These are phyloP conservation scores for Percina caprodes DNA, from an alignment of 2,113 vertebrate species.

Conservation along the genomic window DNA sequence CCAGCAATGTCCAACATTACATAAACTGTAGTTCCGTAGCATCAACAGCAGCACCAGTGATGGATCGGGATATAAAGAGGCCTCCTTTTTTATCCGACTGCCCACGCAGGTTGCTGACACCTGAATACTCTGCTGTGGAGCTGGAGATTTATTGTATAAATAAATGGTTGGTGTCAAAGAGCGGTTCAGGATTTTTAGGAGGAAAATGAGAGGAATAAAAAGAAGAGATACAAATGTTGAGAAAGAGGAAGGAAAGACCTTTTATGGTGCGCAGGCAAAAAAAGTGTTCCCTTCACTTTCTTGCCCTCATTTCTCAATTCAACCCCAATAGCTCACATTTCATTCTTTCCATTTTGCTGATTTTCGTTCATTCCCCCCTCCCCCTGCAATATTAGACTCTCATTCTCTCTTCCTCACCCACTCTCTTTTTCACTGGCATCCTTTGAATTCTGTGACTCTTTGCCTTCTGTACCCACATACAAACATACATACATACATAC, in stretches of 20 bases:
- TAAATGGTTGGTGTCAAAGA: conserved; percentile 16
- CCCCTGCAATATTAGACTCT: conserved; percentile 38
- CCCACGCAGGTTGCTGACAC: conserved; percentile 76
- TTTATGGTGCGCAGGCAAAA: conserved; percentile 55
- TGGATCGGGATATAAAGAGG: conserved; percentile 73
- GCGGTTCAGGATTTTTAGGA: conserved; percentile 12
- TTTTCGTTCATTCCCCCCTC: conserved; percentile 28
- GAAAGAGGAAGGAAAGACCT: conserved; percentile 60
- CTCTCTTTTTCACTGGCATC: conserved; percentile 65
- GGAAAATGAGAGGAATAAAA: conserved; percentile 2
- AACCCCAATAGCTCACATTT: conserved; percentile 60
- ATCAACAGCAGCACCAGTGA: conserved; percentile 50
- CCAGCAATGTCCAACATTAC: conserved; percentile 57
- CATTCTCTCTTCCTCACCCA: conserved; percentile 46
- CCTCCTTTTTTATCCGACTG: conserved; percentile 54
- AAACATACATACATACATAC: conserved; percentile 61
- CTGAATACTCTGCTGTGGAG: conserved; percentile 57
- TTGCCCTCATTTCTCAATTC: conserved; percentile 63
- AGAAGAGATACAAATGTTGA: conserved; percentile 31
- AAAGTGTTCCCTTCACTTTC: conserved; percentile 36
- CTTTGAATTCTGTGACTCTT: conserved; percentile 68
- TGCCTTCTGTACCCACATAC: conserved; percentile 70
- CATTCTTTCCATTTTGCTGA: conserved; percentile 46
- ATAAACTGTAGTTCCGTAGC: conserved; percentile 53
- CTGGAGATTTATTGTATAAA: conserved; percentile 42